Evolutionary conservation across 2,797 vertebrate genomes (phyloP), one percentile per base, ranked within the genome.

Genomic region (Scleropages formosus): DNA sequence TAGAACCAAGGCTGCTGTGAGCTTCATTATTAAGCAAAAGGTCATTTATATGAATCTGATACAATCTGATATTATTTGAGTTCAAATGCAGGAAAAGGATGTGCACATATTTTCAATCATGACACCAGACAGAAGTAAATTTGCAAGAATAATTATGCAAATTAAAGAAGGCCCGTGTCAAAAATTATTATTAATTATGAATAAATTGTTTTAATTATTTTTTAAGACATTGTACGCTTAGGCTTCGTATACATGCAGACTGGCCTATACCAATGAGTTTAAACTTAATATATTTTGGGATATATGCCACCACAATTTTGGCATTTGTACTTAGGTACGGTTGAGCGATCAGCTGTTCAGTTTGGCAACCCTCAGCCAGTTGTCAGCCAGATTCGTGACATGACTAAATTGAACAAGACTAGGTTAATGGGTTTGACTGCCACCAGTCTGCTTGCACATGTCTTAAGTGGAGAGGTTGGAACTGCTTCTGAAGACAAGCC

Each of bases 381-480:
- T 58, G 39, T 49, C 51, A 71, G 69, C 69, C 69, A 71, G 69
- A 27, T 53, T 58, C 49, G 24, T 71, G 69, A 71, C 69, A 71
- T 56, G 69, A 71, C 49, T 51, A 71, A 71, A 71, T 72, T 61
- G 71, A 61, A 72, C 58, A 60, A 61, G 58, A 61, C 58, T 72
- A 71, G 58, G 71, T 61, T 72, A 72, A 72, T 61, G 58, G 58
- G 26, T 61, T 72, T 61, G 56, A 72, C 71, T 72, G 71, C 71
- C 58, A 46, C 71, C 71, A 61, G 71, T 61, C 56, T 60, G 58
- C 22, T 58, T 56, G 69, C 56, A 24, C 56, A 49, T 61, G 71
- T 49, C 71, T 27, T 72, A 61, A 71, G 69, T 71, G 69, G 51
- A 71, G 53, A 51, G 69, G 69, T 24, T 56, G 69, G 58, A 71